phyloP scores from a whole-genome alignment of 2,888 invertebrate genomes.

The Volucella inflata region DNA sequence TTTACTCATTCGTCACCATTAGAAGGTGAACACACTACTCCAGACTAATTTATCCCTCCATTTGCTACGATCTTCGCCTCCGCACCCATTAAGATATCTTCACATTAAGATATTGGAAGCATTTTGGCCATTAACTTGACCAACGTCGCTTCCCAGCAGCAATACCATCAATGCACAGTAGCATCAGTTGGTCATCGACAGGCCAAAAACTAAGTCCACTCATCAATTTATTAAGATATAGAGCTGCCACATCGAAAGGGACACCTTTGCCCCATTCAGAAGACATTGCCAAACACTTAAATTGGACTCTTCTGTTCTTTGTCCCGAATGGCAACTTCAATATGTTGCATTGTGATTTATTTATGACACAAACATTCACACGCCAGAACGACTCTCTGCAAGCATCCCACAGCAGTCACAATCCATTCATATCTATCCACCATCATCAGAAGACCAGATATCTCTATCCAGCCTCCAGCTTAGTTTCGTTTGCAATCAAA shows the following conservation, averaged over 20 bases:
- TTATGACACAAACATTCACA: slow-evolving; percentile 74
- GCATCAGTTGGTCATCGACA: slow-evolving; percentile 57
- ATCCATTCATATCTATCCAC: slow-evolving; percentile 73
- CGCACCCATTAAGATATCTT: slow-evolving; percentile 20
- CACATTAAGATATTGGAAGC: slow-evolving; percentile 64
- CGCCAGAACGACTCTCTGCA: slow-evolving; percentile 20
- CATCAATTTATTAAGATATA: slow-evolving; percentile 75
- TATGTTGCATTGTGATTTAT: slow-evolving; percentile 74
- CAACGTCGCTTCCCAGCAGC: slow-evolving; percentile 28
- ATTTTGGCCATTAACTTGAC: slow-evolving; percentile 65
- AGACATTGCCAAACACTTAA: slow-evolving; percentile 38
- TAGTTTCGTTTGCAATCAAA: slow-evolving; percentile 35
- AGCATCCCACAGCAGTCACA: slow-evolving; percentile 69
- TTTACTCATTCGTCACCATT: slow-evolving; percentile 69
- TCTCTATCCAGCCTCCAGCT: slow-evolving; percentile 42
- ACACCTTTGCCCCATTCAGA: slow-evolving; percentile 64
- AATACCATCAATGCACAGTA: slow-evolving; percentile 24
- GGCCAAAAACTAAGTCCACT: slow-evolving; percentile 68
- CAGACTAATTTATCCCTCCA: slow-evolving; percentile 70
- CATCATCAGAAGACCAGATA: slow-evolving; percentile 43
- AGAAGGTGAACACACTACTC: slow-evolving; percentile 61
- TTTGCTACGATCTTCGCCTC: slow-evolving; percentile 26
- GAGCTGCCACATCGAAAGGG: slow-evolving; percentile 52
- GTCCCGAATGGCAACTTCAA: slow-evolving; percentile 65
- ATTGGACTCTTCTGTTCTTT: slow-evolving; percentile 30